These are phyloP conservation scores for Cylas formicarius DNA, from an alignment of 1,140 invertebrate genomes.

Conservation along the genomic window DNA sequence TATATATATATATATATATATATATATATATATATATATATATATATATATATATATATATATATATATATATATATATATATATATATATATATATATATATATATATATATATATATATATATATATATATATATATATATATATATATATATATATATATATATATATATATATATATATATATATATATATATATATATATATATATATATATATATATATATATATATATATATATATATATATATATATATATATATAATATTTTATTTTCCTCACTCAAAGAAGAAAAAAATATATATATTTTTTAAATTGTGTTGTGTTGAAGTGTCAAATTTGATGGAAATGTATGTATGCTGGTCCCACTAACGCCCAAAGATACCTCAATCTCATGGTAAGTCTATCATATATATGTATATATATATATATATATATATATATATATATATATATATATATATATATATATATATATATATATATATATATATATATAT, in stretches of 20 bases:
- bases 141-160: slow-evolving; percentile 2
- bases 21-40: slow-evolving; percentile 4
- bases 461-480: slow-evolving; percentile 7
- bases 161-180: slow-evolving; percentile 1
- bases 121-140: slow-evolving; percentile 6
- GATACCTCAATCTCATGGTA: no score
- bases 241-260: slow-evolving; percentile 1
- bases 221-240: slow-evolving; percentile 5
- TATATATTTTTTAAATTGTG: slow-evolving; percentile 1
- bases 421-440: slow-evolving; percentile 7
- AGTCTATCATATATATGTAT: slow-evolving; percentile 2
- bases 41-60: no score
- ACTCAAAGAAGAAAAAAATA: neutral
- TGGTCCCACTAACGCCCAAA: no score
- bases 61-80: no score
- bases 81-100: no score
- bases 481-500: slow-evolving; percentile 7
- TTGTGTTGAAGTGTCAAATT: no score
- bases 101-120: slow-evolving; percentile 2
- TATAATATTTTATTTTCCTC: neutral
- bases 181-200: slow-evolving; percentile 3
- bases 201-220: neutral
- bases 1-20: slow-evolving; percentile 6
- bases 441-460: slow-evolving; percentile 7
- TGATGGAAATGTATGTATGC: no score